Evolutionary conservation across 1,140 invertebrate genomes (phyloP).

Genomic region (Charaxes varanes): DNA sequence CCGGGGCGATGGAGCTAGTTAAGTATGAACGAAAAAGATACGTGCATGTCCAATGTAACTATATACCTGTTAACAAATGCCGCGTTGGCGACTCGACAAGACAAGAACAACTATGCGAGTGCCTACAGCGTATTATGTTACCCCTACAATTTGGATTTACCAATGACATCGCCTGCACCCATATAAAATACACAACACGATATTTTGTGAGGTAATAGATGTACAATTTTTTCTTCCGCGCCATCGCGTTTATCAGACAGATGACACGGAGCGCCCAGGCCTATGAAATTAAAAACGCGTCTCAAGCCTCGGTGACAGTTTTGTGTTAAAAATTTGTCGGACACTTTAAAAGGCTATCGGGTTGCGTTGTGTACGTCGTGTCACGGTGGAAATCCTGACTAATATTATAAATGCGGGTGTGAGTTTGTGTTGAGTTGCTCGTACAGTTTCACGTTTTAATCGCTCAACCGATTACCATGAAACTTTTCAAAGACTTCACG

Average conservation of each 20-base stretch:
- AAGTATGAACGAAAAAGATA: constrained; percentile 26
- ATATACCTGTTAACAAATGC: constrained; percentile 35
- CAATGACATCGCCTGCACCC: constrained; percentile 54
- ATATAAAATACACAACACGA: constrained; percentile 55
- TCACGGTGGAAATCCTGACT: constrained; percentile 8
- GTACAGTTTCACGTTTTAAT: no score
- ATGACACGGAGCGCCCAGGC: constrained; percentile 35
- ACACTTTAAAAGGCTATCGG: constrained; percentile 34
- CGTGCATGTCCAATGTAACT: constrained; percentile 26
- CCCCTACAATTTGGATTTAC: constrained; percentile 53
- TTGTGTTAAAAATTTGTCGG: constrained; percentile 49
- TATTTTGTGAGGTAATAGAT: constrained; percentile 56
- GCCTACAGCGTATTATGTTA: constrained; percentile 48
- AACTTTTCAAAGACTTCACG: no score
- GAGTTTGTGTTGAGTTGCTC: no score
- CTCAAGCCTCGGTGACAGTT: constrained; percentile 53
- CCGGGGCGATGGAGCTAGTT: constrained; percentile 8
- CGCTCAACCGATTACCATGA: no score
- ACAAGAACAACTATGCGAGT: constrained; percentile 22
- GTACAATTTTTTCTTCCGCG: constrained; percentile 47
- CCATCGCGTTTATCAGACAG: constrained; percentile 38
- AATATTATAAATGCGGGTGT: no score
- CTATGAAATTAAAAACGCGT: constrained; percentile 54
- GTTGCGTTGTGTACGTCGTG: constrained; percentile 29
- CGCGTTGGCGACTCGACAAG: constrained; percentile 27